These are phyloP conservation scores for Helleia helle DNA, from an alignment of 2,888 invertebrate genomes.

Conservation along the genomic window DNA sequence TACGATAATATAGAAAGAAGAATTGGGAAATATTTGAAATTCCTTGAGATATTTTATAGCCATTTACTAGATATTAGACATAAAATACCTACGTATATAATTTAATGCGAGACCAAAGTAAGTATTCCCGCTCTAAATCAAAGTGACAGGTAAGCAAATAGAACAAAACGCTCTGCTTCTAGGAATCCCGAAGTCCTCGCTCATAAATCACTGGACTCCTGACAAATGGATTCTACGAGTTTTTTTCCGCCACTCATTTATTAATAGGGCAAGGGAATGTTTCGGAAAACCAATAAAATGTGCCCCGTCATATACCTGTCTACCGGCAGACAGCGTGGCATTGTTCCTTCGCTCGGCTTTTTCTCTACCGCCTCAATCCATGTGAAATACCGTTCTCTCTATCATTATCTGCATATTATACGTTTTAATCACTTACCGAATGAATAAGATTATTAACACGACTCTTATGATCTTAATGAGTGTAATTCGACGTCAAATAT, in stretches of 20 bases:
- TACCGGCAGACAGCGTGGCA: constrained; percentile 66
- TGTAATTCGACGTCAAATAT: constrained; percentile 23
- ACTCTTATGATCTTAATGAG: constrained; percentile 21
- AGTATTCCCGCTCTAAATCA: constrained; percentile 55
- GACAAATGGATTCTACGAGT: constrained; percentile 72
- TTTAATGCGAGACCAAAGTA: constrained; percentile 22
- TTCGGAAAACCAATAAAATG: constrained; percentile 74
- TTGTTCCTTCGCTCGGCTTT: constrained; percentile 47
- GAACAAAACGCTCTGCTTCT: constrained; percentile 68
- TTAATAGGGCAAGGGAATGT: constrained; percentile 70
- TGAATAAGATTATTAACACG: constrained; percentile 26
- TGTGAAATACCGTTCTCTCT: constrained; percentile 29
- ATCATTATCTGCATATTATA: constrained; percentile 23
- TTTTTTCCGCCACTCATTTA: constrained; percentile 70
- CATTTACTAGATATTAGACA: no score
- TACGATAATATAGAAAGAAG: no score
- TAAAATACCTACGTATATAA: constrained; percentile 12
- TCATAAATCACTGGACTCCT: constrained; percentile 67
- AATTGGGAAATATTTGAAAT: no score
- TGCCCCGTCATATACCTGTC: constrained; percentile 74
- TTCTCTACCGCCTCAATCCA: constrained; percentile 31
- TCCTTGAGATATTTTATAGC: no score
- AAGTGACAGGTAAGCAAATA: constrained; percentile 71
- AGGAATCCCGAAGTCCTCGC: constrained; percentile 63
- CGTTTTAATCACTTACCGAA: constrained; percentile 29